A percentile compares a stretch with the other conserved stretches of the same genome.
phyloP scores from a whole-genome alignment of 2,888 invertebrate genomes.

The Dolichopus griseipennis region DNA sequence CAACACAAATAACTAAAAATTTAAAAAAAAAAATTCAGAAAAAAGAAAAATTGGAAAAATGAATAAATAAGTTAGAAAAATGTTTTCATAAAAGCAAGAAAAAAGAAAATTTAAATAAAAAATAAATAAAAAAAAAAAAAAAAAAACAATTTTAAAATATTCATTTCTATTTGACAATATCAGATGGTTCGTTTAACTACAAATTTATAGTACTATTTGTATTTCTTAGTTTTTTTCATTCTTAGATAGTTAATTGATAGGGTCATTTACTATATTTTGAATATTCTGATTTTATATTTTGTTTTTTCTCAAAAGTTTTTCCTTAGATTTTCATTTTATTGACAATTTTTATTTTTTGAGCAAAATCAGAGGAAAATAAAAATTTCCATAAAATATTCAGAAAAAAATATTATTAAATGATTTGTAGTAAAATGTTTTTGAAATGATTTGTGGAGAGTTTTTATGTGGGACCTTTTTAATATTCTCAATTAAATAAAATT shows the following conservation, averaged over 20 bases:
- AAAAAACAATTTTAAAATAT: neutral
- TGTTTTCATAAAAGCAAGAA: neutral
- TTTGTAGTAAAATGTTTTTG: too few species aligned
- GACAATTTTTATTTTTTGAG: neutral
- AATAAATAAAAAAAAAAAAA: neutral
- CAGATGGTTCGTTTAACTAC: neutral
- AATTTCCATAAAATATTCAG: too few species aligned
- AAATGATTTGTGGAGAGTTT: too few species aligned
- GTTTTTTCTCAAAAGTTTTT: too few species aligned
- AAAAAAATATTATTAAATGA: too few species aligned
- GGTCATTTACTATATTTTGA: neutral
- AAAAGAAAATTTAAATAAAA: neutral
- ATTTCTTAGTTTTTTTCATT: neutral
- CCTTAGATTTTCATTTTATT: neutral
- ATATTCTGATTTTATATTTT: too few species aligned
- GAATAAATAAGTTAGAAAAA: neutral
- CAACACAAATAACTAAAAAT: neutral
- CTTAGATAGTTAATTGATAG: neutral
- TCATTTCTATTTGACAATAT: constrained; percentile 3
- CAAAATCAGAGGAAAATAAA: too few species aligned
- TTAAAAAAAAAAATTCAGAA: neutral
- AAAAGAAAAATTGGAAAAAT: too few species aligned
- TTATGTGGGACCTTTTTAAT: too few species aligned
- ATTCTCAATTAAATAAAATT: too few species aligned
- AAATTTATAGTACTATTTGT: neutral